Base-by-base conservation (phyloP, 2,797 vertebrate species). In the Anomalospiza imberbis region DNA sequence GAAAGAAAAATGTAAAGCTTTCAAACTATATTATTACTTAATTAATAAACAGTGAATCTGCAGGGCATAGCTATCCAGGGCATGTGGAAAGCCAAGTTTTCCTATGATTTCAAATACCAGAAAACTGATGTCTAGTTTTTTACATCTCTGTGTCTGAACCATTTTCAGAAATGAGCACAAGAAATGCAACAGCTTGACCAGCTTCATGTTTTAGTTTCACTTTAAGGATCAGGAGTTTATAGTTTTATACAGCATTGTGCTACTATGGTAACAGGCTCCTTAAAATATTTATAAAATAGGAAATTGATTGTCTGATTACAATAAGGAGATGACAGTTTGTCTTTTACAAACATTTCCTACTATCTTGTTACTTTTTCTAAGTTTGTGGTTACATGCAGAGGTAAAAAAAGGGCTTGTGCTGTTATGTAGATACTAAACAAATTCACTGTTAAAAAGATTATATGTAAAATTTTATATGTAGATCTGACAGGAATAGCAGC, bases 161-260 rank as follows among this genome's bases (percentile, higher is more conserved):
- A 91, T 94, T 97, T 93, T 88, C 89, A 96, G 86, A 94, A 89
- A 91, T 77, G 91, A 94, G 50, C 77, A 91, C 20, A 24, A 94
- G 67, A 89, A 95, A 92, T 94, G 85, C 79, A 60, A 81, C 77
- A 90, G 42, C 73, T 91, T 60, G 28, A 85, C 68, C 61, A 96
- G 89, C 79, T 93, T 86, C 31, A 70, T 87, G 29, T 20, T 95
- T 94, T 67, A 55, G 42, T 83, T 63, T 72, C 34, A 44, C 34
- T 73, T 51, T 47, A 53, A 57, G 17, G 20, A 50, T 45, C 55
- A 36, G 13, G 17, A 55, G 5, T 22, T 70, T 22, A 45, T 32
- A 40, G 19, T 55, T 4, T n/a, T 63, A 8, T 9, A 58, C 11
- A 75, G 6, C 19, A 40, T 21, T 24, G 14, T 51, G 29, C 32